Percentiles rank a stretch among this genome's conserved stretches.
Conservation (phyloP, 2,113 vertebrate genomes). For the human region GRCh38 chr2:126570001-126570500, state of each 20-base stretch:
- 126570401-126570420: background rate
- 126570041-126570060: too few relatives aligned
- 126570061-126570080: too few relatives aligned
- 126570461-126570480: background rate
- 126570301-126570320: background rate
- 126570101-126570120: fast-evolving
- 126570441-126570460: background rate
- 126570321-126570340: background rate
- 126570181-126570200: background rate
- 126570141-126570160: background rate
- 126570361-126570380: background rate
- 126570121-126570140: too few relatives aligned
- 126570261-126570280: background rate
- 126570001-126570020: too few relatives aligned
- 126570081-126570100: fast-evolving
- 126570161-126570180: background rate
- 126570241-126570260: background rate
- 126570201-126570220: background rate
- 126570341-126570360: background rate
- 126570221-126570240: background rate
- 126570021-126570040: too few relatives aligned
- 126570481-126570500: background rate
- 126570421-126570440: background rate
- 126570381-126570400: background rate
- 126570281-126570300: background rate